Base-by-base conservation (phyloP, 2,888 invertebrate species). In the Campoplex capitator region DNA sequence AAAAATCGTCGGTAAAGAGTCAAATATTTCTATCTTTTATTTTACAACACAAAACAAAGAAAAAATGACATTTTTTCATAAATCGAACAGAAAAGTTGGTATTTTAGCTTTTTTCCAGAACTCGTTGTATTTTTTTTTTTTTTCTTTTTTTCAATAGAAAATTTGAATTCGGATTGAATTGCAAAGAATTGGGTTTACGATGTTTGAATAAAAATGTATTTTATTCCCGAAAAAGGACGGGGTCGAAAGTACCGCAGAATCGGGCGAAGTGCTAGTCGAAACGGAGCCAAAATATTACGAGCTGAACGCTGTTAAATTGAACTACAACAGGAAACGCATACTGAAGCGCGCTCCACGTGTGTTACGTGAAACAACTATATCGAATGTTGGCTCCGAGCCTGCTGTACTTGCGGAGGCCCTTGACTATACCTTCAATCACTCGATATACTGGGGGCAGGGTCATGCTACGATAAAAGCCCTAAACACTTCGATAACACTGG, bases 261-360 rank as follows among this genome's bases (percentile, higher is more conserved):
- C 81, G 73, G 98, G 98, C 0, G 97, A 98, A 92, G 96, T 98
- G 75, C 95, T 98, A 42, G 96, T 97, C 9, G 98, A 98, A 95
- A 96, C 97, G 0, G 98, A 98, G 93, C 98, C 98, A 0, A 95
- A 96, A 54, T 95, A 96, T 83, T 98, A 98, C 93, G 97, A 97
- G 93, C 94, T 98, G 90, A 96, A 96, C 81, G 95, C 96, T 83
- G 96, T 97, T n/a, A 96, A 96, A 89, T 95, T 97, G 89, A 96
- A 96, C 89, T 93, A 94, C 62, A 92, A 93, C 79, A 96, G 96
- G 79, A 95, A 95, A 88, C 95, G 95, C 77, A 94, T 95, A 23
- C 94, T 95, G 9, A 95, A 93, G 58, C 92, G 92, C 32, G 91
- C 90, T 13, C 89, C 91, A 1, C 89, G 87, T 18, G 89, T 94